Percentiles rank a stretch among this genome's conserved stretches.
Conservation (phyloP, 2,797 vertebrate species). For the Pogonophryne albipinna region DNA sequence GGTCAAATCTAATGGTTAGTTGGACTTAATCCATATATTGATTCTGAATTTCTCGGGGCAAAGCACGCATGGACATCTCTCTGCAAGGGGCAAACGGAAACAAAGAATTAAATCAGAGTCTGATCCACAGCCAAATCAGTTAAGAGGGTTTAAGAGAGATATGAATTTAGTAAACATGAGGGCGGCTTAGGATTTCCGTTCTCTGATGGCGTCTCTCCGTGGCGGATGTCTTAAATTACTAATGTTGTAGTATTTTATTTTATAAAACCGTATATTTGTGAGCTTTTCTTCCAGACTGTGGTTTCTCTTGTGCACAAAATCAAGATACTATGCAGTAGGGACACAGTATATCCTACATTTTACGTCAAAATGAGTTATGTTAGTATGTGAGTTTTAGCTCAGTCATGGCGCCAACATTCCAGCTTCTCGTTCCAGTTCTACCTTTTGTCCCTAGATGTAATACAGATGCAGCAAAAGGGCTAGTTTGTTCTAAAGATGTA, state of each 20-base stretch:
- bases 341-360: too few species aligned
- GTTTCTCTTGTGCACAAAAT: too few species aligned
- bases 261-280: too few species aligned
- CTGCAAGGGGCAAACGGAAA: constrained; percentile 3
- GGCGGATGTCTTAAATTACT: background rate
- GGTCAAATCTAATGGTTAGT: background rate
- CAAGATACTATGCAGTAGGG: too few species aligned
- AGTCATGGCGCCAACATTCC: too few species aligned
- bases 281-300: too few species aligned
- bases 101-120: background rate
- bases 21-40: too few species aligned
- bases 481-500: background rate
- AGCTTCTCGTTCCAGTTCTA: too few species aligned
- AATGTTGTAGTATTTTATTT: background rate
- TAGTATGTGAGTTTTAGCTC: too few species aligned
- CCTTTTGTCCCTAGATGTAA: background rate
- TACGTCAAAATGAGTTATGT: too few species aligned
- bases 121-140: constrained; percentile 1
- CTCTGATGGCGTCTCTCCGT: background rate
- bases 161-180: background rate
- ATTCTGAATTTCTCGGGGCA: too few species aligned
- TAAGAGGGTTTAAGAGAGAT: constrained; percentile 26
- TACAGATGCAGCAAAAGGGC: background rate
- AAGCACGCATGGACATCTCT: background rate
- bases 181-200: background rate